Evolutionary conservation across 2,113 vertebrate genomes (phyloP), one percentile per base, ranked within the genome.

Genomic region (Sula dactylatra): DNA sequence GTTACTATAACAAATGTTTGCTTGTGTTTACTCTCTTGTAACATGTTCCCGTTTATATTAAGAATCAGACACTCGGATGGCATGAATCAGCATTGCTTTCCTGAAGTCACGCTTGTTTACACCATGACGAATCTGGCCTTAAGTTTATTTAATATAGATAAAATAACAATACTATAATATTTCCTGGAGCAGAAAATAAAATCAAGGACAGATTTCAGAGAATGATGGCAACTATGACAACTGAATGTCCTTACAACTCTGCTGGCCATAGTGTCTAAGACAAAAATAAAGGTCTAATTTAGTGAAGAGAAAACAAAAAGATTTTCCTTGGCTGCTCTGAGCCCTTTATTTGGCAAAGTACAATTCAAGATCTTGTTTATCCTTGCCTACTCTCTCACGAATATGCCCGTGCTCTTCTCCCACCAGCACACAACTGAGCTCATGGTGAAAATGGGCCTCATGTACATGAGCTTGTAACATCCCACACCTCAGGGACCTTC

Each of bases 121-220:
- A 86, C 70, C 54, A 54, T 17, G 26, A 76, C 44, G 66, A 93
- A 74, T 85, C 65, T 69, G 81, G 27, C 79, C 38, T 88, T 59
- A 89, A 15, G 26, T 91, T 85, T 93, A 87, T 69, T 95, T 91
- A 86, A 76, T 70, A 74, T 16, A 88, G 78, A 86, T 77, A 76
- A 94, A 95, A 91, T 73, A 62, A 88, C 73, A 96, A 94, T 87
- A 55, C 32, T 77, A 15, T 77, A 77, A 25, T 66, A 82, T 69
- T 73, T 94, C 93, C 81, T 71, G 71, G n/a, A 82, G 66, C 70
- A 91, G 70, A 74, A 95, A 95, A 92, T 89, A 92, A 97, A 92
- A 74, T 61, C 70, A 91, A 94, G 86, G 73, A 79, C 81, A 82
- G 36, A 58, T 85, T 90, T 93, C 54, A 74, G 73, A 89, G 58